These are phyloP conservation scores for Marcusenius ussheri DNA, from an alignment of 2,113 vertebrate genomes.

Conservation along the genomic window DNA sequence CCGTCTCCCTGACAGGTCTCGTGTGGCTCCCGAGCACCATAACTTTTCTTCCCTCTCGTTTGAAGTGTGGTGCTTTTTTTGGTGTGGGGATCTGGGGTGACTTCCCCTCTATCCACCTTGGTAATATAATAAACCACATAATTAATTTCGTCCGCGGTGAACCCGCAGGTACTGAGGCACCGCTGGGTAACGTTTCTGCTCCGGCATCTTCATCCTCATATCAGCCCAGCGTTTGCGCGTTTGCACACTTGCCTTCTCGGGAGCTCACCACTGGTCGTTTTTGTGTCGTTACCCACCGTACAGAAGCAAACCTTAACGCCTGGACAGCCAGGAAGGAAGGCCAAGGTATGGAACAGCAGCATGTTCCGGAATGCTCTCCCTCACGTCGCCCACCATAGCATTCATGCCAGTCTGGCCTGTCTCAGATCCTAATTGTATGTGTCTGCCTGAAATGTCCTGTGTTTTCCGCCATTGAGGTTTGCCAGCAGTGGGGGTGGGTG, in stretches of 20 bases:
- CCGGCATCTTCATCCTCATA: not conserved
- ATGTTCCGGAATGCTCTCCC: slow-evolving; percentile 60
- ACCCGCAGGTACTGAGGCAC: not conserved
- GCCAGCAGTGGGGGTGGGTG: slow-evolving; percentile 7
- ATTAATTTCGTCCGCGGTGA: not conserved
- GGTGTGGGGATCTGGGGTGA: not conserved
- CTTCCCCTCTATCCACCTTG: not conserved
- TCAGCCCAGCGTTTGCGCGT: not conserved
- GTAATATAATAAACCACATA: not conserved
- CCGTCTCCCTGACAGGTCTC: not conserved
- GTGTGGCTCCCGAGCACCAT: not conserved
- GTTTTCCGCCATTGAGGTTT: not conserved
- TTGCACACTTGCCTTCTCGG: not conserved
- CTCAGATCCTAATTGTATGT: not conserved
- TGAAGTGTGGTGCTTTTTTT: not conserved
- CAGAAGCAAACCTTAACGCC: slow-evolving; percentile 72
- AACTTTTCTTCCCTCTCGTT: not conserved
- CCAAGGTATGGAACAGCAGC: slow-evolving; percentile 78
- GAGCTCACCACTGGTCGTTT: slow-evolving; percentile 43
- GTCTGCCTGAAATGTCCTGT: not conserved
- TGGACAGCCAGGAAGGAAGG: slow-evolving; percentile 75
- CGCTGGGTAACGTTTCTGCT: not conserved
- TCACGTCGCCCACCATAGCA: not conserved
- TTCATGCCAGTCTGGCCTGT: not conserved
- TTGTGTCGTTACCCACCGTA: slow-evolving; percentile 62